Base-by-base conservation (phyloP, 2,113 vertebrate genomes). In the Megaceryle torquata region DNA sequence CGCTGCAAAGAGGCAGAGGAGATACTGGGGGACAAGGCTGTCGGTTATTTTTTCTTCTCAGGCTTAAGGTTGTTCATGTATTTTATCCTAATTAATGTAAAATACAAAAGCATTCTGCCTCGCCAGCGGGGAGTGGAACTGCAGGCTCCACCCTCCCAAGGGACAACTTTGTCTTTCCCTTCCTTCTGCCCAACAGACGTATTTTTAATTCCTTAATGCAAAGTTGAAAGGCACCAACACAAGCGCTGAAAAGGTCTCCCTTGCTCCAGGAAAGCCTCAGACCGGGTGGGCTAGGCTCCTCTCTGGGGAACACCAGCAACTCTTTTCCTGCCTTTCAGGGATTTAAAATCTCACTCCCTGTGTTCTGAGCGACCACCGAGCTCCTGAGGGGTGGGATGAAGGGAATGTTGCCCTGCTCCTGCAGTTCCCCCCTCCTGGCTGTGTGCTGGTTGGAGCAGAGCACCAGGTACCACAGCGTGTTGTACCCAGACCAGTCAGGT, bases 201-300 rank as follows among this genome's bases (percentile, higher is more conserved):
- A 71, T 67, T 86, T 81, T 90, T 84, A 94, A 91, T 94, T 83
- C 77, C 92, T 88, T 71, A 86, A 78, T 78, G 86, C 39, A 71
- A 78, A 91, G 46, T 46, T 91, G 31, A 26, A 80, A 85, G 43
- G 46, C 48, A 86, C 37, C 26, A 53, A 63, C 54, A 64, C 4
- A 1, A 64, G 39, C 70, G 20, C 5, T n/a, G 25, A 75, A 74
- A 50, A 51, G 50, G n/a, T 54, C 59, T 83, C 54, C 31, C 68
- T 63, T 46, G 53, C 35, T 93, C 33, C 64, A 81, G 80, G 61
- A 93, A 67, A 92, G 60, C 25, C 46, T 86, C 53, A 60, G 37
- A 41, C 4, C 76, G 11, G 16, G 24, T 29, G 46, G 41, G 59
- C 26, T 33, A 53, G 28, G 70, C 25, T 33, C 33, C n/a, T 94